Base-by-base conservation (phyloP, 30 jellyfish, hydroid and myxozoan genomes). In the Aurelia coerulea region DNA sequence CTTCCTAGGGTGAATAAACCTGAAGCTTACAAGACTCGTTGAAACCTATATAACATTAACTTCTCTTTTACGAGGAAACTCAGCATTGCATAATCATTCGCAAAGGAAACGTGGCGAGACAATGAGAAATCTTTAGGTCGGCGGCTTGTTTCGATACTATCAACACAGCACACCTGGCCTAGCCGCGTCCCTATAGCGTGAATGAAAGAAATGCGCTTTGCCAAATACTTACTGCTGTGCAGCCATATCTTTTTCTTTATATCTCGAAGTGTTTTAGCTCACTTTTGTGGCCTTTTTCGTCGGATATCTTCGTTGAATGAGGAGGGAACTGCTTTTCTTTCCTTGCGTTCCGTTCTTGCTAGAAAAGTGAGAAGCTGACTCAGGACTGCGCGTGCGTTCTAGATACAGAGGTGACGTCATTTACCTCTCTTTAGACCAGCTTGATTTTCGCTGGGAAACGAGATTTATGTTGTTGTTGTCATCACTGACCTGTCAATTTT, bases 301-400 rank as follows among this genome's bases (percentile, higher is more conserved):
- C 14, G 56, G 56, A 46, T 46, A 46, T 46, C 56, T 46, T 46
- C 56, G 56, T 46, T 46, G 56, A 46, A 46, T 46, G 56, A 46
- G 87, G 33, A 14, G 59, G 18, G 58, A 51, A 41, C 29, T n/a
- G 0, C 89, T 67, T 65, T 75, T 58, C n/a, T 52, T 16, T 23
- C 35, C 12, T 42, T 8, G 74, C 64, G 14, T 18, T 33, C 74
- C 67, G 73, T 34, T 23, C 19, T 46, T 65, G 80, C 80, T 63
- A 79, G 80, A 65, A 79, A 78, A 15, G 18, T 34, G 80, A 59
- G 75, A 83, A 52, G 69, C 92, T 60, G 73, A 69, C 79, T 83
- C 92, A 62, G 91, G 72, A 58, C 73, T 71, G 84, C 92, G 92
- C 92, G 85, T 83, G 92, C 92, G 92, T 81, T 63, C 62, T 83